Evolutionary conservation across 2,113 vertebrate genomes (phyloP).

Genomic region (Neolamprologus caudopunctatus): DNA sequence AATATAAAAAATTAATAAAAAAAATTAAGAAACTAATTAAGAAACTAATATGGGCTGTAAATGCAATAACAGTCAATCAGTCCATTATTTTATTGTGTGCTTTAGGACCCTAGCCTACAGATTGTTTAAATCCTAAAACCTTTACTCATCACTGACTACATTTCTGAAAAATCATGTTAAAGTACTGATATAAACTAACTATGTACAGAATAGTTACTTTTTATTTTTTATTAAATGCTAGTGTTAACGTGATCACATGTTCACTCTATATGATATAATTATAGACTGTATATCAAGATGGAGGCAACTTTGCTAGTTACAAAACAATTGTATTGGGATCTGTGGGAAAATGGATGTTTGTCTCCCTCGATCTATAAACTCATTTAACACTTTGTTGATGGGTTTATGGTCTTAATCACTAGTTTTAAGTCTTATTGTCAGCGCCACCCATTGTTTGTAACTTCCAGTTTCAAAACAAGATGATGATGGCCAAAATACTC

Average conservation of each 20-base stretch:
- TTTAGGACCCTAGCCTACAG: background rate
- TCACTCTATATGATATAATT: background rate
- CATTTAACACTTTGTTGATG: background rate
- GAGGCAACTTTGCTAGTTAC: background rate
- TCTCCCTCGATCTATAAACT: background rate
- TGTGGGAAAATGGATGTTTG: background rate
- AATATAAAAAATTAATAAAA: fast-evolving
- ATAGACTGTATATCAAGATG: background rate
- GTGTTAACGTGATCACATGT: fast-evolving
- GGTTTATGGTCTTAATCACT: background rate
- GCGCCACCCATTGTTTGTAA: background rate
- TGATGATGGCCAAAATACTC: background rate
- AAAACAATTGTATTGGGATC: background rate
- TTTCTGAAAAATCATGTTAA: background rate
- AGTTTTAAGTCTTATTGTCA: background rate
- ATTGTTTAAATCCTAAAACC: background rate
- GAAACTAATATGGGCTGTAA: background rate
- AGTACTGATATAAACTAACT: background rate
- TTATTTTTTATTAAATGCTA: background rate
- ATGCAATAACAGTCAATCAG: background rate
- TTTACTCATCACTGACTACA: background rate
- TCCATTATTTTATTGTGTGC: background rate
- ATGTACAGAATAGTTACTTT: background rate
- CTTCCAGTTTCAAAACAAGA: background rate
- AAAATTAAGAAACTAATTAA: background rate